Conservation (phyloP, 1,140 invertebrate genomes). For the Limonius californicus region DNA sequence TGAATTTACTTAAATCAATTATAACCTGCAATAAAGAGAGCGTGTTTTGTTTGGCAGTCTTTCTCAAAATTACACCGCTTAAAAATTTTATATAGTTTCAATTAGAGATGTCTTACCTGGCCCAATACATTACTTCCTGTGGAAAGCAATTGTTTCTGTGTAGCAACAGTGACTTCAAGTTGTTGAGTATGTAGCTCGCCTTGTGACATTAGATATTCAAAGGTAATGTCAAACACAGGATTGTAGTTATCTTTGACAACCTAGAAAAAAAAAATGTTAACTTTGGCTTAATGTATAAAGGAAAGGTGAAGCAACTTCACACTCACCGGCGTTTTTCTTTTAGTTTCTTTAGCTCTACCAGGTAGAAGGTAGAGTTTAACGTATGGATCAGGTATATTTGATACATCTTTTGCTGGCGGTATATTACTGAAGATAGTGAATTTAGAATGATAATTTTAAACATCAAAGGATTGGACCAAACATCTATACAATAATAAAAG, state of each 20-base stretch:
- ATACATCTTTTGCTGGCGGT: conserved; percentile 75
- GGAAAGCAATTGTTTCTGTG: conserved; percentile 75
- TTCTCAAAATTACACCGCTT: too few species aligned
- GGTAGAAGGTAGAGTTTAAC: conserved; percentile 90
- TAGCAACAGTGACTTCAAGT: conserved; percentile 77
- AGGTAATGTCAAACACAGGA: conserved; percentile 87
- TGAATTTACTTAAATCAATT: conserved; percentile 62
- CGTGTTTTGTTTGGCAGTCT: too few species aligned
- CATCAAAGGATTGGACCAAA: neutral
- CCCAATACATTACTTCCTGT: conserved; percentile 77
- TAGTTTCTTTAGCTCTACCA: conserved; percentile 80
- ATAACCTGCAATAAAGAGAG: conserved; percentile 55
- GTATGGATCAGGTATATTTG: conserved; percentile 90
- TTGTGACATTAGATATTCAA: conserved; percentile 77
- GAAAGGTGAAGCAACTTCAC: too few species aligned
- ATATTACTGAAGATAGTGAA: neutral
- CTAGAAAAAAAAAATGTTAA: conserved; percentile 44
- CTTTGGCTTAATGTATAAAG: conserved; percentile 12
- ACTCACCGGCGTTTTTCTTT: conserved; percentile 80
- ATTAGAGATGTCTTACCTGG: conserved; percentile 55
- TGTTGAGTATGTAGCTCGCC: conserved; percentile 68
- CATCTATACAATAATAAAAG: too few species aligned
- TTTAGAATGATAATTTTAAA: too few species aligned
- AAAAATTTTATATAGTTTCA: too few species aligned
- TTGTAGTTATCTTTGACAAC: conserved; percentile 86